Evolutionary conservation across 2,113 vertebrate species (phyloP), one percentile per base, ranked within the genome.

Genomic region (Anoura caudifer): DNA sequence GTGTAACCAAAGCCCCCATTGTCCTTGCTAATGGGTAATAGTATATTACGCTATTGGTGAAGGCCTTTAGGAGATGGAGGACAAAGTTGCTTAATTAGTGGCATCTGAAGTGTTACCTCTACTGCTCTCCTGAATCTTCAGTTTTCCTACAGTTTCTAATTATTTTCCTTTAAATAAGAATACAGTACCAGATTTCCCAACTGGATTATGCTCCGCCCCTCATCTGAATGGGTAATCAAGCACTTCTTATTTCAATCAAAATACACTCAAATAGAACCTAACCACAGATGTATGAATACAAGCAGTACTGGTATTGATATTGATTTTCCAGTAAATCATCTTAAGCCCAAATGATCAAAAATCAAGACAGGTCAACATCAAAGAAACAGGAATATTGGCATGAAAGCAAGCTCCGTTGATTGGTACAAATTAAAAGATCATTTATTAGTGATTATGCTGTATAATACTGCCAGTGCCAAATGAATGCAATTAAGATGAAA

Each of bases 401-500:
- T 98, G 98, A 98, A 99, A 98, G 98, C 98, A 98, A 98, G 98
- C 97, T 98, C 97, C 96, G 98, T 98, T 98, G 98, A 99, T 98
- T 98, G 98, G 98, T 98, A 98, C 98, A 98, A 98, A 98, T 99
- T 99, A 98, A 99, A 99, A 99, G 98, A 98, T 98, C 98, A 98
- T 99, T 99, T 99, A 98, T 98, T 98, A 98, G 98, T 99, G 98
- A 98, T 98, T 98, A 98, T 98, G 98, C 98, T 98, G 98, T 98
- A 98, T 98, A 99, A 98, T 99, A 98, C 98, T 98, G 98, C 97
- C 98, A 98, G 98, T 98, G 98, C 98, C 98, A 98, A 99, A 99
- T 98, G 98, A 98, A 99, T 98, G 98, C 98, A 99, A 99, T 99
- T 99, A 99, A 98, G 98, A 98, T 98, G 98, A 99, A 99, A 98